Evolutionary conservation across 2,888 invertebrate genomes (phyloP), one percentile per base, ranked within the genome.

Genomic region (Epistrophe grossulariae): DNA sequence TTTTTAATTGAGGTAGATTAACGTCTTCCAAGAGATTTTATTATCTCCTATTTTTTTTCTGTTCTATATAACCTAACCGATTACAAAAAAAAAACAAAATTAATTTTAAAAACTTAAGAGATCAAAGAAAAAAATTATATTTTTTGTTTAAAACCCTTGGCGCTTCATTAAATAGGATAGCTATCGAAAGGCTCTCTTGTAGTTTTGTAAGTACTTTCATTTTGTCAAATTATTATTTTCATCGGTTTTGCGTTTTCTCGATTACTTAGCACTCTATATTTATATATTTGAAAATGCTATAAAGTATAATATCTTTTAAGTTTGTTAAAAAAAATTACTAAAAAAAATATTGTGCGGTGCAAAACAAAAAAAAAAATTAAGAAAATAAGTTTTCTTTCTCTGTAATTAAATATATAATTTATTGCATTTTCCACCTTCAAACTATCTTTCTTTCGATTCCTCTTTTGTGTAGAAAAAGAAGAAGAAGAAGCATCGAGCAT

Each of bases 91-190:
- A 10, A 71, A 77, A 71, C 88, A 89, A 70, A 76, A 66, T 77
- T 80, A 80, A 79, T 81, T 68, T 60, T 45, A 73, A 87, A 87
- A 89, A 88, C 73, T 88, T 88, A 88, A 79, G 79, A 89, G 89
- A 84, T 93, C 94, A 94, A 95, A 93, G 93, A 93, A 95, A 95
- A 95, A 94, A 95, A 95, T 94, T 95, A 95, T 94, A 95, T 94
- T 95, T 95, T 95, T 95, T 94, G 93, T 95, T 95, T 95, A 94
- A 95, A 92, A 91, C 91, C 91, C 92, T 91, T 92, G 92, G 91
- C 92, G 92, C 92, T 92, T 92, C 92, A 93, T 93, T 92, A 89
- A 91, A 92, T 92, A 93, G 92, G 92, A 92, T 93, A 92, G 92
- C 92, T 92, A 91, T 92, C 92, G 90, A 92, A 90, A 91, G 92